Evolutionary conservation across 2,113 vertebrate species (phyloP).

Genomic region (Cavia porcellus): DNA sequence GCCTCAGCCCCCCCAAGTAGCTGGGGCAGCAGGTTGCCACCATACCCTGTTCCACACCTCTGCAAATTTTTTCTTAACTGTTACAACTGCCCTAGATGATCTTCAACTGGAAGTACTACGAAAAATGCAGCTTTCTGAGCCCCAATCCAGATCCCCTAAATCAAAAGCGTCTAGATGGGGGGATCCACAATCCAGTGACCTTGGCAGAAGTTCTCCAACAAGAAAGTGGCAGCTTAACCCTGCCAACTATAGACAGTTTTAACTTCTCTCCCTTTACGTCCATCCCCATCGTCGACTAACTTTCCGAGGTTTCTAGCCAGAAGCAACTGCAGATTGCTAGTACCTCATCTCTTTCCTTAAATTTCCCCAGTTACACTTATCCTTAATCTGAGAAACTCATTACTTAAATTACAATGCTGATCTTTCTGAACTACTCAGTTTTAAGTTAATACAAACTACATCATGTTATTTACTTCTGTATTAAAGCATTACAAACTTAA

Average conservation of each 20-base stretch:
- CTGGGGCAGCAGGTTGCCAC: not conserved
- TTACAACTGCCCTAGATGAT: not conserved
- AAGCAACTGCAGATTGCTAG: not conserved
- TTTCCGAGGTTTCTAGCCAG: constrained; percentile 3
- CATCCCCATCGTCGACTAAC: not conserved
- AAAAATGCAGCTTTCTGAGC: constrained; percentile 12
- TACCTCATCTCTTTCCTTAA: not conserved
- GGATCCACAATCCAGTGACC: not conserved
- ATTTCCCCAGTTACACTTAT: not conserved
- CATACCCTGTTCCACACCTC: too few relatives aligned
- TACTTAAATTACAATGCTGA: constrained; percentile 57
- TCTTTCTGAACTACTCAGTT: constrained; percentile 40
- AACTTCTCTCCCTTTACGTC: not conserved
- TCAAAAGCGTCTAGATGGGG: not conserved
- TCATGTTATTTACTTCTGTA: constrained; percentile 21
- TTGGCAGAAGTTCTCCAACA: not conserved
- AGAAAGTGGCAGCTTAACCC: not conserved
- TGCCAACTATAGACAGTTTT: not conserved
- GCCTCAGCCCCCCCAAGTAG: not conserved
- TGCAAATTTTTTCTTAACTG: not conserved
- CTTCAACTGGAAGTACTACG: constrained; percentile 23
- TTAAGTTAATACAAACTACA: constrained; percentile 48
- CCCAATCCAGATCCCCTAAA: not conserved
- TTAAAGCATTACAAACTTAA: constrained; percentile 38
- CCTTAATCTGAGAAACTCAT: constrained; percentile 30